Base-by-base conservation (phyloP, 2,888 invertebrate genomes). In the Acrocera orbiculus region DNA sequence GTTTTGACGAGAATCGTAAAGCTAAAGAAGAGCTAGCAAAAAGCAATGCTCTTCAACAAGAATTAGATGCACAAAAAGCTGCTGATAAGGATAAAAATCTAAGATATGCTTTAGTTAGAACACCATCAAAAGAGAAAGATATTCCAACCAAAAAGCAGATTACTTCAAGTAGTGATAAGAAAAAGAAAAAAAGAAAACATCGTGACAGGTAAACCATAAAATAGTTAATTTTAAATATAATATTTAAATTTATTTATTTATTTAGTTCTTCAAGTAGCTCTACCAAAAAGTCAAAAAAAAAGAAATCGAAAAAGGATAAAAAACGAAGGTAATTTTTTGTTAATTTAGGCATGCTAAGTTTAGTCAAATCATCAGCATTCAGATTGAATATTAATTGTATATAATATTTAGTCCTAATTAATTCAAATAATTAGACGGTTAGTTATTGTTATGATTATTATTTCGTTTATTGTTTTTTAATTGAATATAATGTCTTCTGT, bases 1-100 rank as follows among this genome's bases (percentile, higher is more conserved):
- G 89, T 54, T 72, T 92, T 57, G 87, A 89, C 63, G 76, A 82
- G 4, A 80, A 82, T 58, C 66, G 79, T 29, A 61, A 61, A 47
- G 61, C 64, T 40, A 64, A 61, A 49, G 65, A 66, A 46, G 60
- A 62, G 37, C 46, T 62, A 40, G 56, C 64, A 44, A 56, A 62
- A 52, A 58, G 60, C 43, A 54, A 56, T 38, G 63, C 62, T 19
- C 38, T 56, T 17, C 57, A 59, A 50, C 54, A 56, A 53, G 55
- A 63, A 47, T 57, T 62, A 46, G 60, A 61, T 44, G 58, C 58
- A 4, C 54, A 56, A 45, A 59, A 62, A 34, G 64, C 65, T 4
- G 55, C 54, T 16, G 55, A 55, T 25, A 49, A 51, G 46, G 49
- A 56, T 38, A 49, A 57, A 52, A 45, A 58, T 43, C 66, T 66